Base-by-base conservation (phyloP, 2,113 vertebrate species). In the Amphilophus citrinellus region DNA sequence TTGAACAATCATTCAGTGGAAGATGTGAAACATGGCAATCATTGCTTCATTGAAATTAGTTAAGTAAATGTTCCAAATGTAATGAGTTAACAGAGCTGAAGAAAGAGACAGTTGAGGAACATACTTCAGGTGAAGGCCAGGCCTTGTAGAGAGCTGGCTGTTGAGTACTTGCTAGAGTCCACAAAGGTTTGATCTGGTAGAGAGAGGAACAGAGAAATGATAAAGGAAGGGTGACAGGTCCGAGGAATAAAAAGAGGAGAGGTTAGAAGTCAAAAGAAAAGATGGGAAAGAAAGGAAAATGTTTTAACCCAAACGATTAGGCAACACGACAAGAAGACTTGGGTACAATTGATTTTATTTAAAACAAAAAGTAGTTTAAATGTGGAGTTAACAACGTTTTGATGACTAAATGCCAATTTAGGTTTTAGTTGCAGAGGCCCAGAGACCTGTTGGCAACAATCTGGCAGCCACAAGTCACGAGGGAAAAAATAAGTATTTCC, bases 51-150 rank as follows among this genome's bases (percentile, higher is more conserved):
- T 56, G 58, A 73, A 60, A 76, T 76, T 3, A 59, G n/a, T 77
- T 8, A 59, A 35, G 73, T 2, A 3, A 57, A 86, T 53, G 17
- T 37, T 81, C 22, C 32, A 22, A 35, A 66, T 77, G 47, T 10
- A 50, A 47, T 50, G 20, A 75, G 75, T 77, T 14, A 42, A 78
- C 37, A 84, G 77, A 71, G 57, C 2, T 65, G 71, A 80, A 61
- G 24, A 17, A 61, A 84, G 59, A 84, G 78, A 80, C 11, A 86
- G 84, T 89, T 84, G 96, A 97, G 95, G 95, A 93, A 98, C 97
- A 93, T 98, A 97, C 97, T 97, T 98, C 96, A 98, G 97, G 97
- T 97, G 97, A 98, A 98, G 95, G 97, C 96, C 96, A 99, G 97
- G 95, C 97, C 97, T 92, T 96, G 97, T 96, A 97, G 96, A 94